Evolutionary conservation across 2,888 invertebrate species (phyloP).

Genomic region (Apotomis betuletana): DNA sequence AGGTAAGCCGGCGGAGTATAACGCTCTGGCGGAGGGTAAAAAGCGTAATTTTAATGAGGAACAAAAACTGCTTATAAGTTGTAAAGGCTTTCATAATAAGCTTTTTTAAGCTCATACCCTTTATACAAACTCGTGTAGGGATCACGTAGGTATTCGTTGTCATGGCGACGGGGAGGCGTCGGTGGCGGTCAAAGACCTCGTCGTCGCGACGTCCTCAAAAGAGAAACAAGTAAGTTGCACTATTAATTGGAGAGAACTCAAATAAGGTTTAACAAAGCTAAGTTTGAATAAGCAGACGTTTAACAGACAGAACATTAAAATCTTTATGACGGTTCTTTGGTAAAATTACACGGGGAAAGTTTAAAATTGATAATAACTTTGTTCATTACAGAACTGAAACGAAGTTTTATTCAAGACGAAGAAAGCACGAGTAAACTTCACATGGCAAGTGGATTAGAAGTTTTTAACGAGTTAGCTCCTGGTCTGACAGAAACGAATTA

Average conservation of each 20-base stretch:
- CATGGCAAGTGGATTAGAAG: slow-evolving; percentile 11
- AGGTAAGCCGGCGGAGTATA: neutral
- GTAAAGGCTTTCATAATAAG: slow-evolving; percentile 61
- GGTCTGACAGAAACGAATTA: slow-evolving; percentile 4
- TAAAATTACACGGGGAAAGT: slow-evolving; percentile 44
- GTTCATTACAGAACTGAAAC: slow-evolving; percentile 21
- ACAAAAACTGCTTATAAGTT: slow-evolving; percentile 52
- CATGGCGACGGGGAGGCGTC: slow-evolving; percentile 69
- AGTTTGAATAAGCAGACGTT: slow-evolving; percentile 52
- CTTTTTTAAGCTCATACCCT: slow-evolving; percentile 58
- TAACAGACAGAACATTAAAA: slow-evolving; percentile 52
- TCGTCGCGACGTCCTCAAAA: slow-evolving; percentile 70
- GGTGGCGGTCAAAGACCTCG: slow-evolving; percentile 73
- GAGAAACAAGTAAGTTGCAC: slow-evolving; percentile 70
- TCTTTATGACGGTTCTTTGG: slow-evolving; percentile 53
- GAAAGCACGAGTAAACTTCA: slow-evolving; percentile 12
- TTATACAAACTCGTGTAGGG: slow-evolving; percentile 57
- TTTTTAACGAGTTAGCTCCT: slow-evolving; percentile 17
- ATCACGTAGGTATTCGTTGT: slow-evolving; percentile 68
- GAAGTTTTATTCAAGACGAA: slow-evolving; percentile 19
- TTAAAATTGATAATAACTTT: slow-evolving; percentile 56
- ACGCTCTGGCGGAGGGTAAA: slow-evolving; percentile 29
- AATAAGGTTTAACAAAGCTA: slow-evolving; percentile 59
- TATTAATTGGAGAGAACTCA: slow-evolving; percentile 67
- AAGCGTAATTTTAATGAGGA: slow-evolving; percentile 57